Base-by-base conservation (phyloP, 2,888 invertebrate genomes). In the Chrysina gloriosa region DNA sequence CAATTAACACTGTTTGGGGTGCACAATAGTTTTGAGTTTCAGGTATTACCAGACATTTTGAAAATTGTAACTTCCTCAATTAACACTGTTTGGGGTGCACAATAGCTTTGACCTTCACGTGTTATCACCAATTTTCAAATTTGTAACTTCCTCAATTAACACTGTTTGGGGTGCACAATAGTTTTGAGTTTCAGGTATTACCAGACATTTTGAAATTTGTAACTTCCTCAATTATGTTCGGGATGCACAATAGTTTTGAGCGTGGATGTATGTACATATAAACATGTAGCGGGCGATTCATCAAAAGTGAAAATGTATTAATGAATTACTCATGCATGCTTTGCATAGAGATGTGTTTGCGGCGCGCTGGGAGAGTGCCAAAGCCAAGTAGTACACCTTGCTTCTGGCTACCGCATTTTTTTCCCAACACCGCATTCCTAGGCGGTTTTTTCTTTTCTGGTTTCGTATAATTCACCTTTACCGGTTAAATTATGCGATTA, bases 351-450 rank as follows among this genome's bases (percentile, higher is more conserved):
- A 52, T 27, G 31, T 52, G 29, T 21, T 21, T n/a, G n/a, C n/a
- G n/a, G n/a, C n/a, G n/a, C n/a, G n/a, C n/a, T n/a, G n/a, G n/a
- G 47, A 45, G 27, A 52, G 52, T 29, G 52, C 19, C 31, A 52
- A 52, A 52, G 52, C 52, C 52, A 23, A 19, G 31, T 29, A 47
- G 47, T 47, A 23, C 21, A 47, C 3, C 23, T 9, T n/a, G 47
- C 47, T 47, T n/a, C 21, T 23, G 47, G 47, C 47, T 47, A 47
- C 47, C 47, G 47, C 1, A 1, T 47, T 21, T 42, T 47, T 47
- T 47, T 23, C 6, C 34, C 31, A 34, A 2, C n/a, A n/a, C 34
- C 9, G 34, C 34, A 34, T 34, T 34, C 34, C 11, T 34, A 3
- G 7, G 34, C 34, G 34, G 34, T n/a, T 34, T 34, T 19, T 47